phyloP scores from a whole-genome alignment of 2,113 vertebrate genomes.

The Tachuris rubrigastra region DNA sequence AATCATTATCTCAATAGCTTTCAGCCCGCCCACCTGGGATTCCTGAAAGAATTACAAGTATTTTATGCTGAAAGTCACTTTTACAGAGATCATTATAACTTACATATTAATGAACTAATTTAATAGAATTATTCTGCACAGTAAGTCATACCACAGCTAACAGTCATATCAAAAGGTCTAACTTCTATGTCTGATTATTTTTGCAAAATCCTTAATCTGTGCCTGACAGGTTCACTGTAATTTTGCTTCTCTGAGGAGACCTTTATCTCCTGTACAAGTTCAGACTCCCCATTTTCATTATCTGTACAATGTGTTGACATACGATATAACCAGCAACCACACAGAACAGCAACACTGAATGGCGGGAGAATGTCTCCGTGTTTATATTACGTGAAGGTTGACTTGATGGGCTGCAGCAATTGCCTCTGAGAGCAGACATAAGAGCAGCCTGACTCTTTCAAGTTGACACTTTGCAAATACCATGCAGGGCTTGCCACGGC shows the following conservation, averaged over 20 bases:
- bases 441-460: slow-evolving; percentile 65
- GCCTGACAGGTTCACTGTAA: slow-evolving; percentile 37
- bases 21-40: neutral
- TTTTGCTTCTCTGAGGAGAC: slow-evolving; percentile 28
- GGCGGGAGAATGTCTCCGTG: slow-evolving; percentile 45
- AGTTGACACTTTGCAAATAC: slow-evolving; percentile 72
- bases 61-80: neutral
- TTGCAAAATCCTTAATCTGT: slow-evolving; percentile 55
- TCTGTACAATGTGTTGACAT: slow-evolving; percentile 54
- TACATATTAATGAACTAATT: slow-evolving; percentile 47
- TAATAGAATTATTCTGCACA: slow-evolving; percentile 22
- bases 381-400: slow-evolving; percentile 64
- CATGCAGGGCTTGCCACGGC: slow-evolving; percentile 23
- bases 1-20: slow-evolving; percentile 25
- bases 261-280: neutral
- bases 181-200: slow-evolving; percentile 28
- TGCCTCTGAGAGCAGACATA: slow-evolving; percentile 54
- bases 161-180: slow-evolving; percentile 8
- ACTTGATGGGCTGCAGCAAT: slow-evolving; percentile 60
- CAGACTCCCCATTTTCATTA: slow-evolving; percentile 46
- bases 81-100: neutral
- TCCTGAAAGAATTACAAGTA: slow-evolving; percentile 3
- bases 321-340: slow-evolving; percentile 27
- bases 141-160: neutral
- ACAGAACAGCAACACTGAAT: slow-evolving; percentile 36